Conservation (phyloP, 2,797 vertebrate genomes). For the Corythornis leucogaster region DNA sequence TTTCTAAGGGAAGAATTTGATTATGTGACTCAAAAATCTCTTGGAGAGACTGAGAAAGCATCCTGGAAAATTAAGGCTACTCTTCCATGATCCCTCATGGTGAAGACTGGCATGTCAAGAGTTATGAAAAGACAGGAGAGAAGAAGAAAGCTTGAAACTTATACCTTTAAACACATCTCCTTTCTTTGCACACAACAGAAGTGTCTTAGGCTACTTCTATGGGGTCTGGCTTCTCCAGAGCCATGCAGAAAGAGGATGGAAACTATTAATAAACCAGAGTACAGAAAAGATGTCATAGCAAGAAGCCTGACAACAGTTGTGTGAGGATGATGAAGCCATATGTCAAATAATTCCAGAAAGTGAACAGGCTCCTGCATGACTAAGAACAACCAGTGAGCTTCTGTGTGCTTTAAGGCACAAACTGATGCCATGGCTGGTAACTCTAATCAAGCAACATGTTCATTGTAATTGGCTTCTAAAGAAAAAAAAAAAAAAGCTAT, state of each 20-base stretch:
- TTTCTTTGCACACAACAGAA: background rate
- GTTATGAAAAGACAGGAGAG: background rate
- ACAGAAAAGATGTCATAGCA: background rate
- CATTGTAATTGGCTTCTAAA: slow-evolving; percentile 6
- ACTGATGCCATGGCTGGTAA: slow-evolving; percentile 18
- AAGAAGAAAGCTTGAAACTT: background rate
- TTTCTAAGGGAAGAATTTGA: background rate
- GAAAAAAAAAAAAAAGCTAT: background rate
- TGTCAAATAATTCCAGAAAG: slow-evolving; percentile 20
- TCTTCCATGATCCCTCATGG: background rate
- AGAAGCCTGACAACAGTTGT: background rate
- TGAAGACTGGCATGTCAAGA: background rate
- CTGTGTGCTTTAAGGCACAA: background rate
- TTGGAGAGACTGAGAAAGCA: background rate
- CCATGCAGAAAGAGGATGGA: background rate
- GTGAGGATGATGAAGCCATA: background rate
- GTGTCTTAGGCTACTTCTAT: background rate
- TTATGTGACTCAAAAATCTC: background rate
- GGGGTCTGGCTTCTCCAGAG: background rate
- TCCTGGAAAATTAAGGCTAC: background rate
- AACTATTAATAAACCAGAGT: background rate
- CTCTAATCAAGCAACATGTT: slow-evolving; percentile 16
- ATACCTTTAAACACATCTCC: background rate
- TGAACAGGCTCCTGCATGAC: slow-evolving; percentile 10
- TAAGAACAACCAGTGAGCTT: slow-evolving; percentile 16